phyloP scores from a whole-genome alignment of 2,113 vertebrate species.

The Chrysemys picta region DNA sequence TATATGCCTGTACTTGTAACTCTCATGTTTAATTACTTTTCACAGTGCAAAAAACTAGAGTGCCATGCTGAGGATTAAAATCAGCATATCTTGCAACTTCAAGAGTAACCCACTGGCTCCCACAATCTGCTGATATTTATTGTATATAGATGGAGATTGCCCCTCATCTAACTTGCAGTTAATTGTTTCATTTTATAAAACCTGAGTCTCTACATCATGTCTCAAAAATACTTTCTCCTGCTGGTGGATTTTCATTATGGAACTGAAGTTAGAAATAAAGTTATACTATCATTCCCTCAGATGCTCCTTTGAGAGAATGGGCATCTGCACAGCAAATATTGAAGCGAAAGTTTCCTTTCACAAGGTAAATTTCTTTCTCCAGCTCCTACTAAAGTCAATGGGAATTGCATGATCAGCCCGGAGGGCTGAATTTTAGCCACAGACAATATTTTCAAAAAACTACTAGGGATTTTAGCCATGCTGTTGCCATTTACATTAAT shows the following conservation, averaged over 20 bases:
- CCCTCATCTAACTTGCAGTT: neutral
- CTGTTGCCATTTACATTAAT: fast-evolving
- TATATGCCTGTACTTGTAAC: fast-evolving
- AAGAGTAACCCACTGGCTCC: neutral
- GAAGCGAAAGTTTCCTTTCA: neutral
- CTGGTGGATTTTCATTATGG: neutral
- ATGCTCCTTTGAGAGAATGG: neutral
- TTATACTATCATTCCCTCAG: neutral
- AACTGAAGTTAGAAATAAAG: fast-evolving
- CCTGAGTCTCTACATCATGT: fast-evolving
- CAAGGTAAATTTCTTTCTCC: neutral
- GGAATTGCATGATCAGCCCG: neutral
- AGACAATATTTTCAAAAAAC: neutral
- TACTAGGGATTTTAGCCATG: neutral
- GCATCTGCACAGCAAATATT: neutral
- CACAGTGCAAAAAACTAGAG: neutral
- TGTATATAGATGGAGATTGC: neutral
- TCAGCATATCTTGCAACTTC: neutral
- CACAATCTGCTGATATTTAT: neutral
- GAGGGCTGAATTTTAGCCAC: neutral
- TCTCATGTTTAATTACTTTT: neutral
- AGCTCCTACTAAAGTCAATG: neutral
- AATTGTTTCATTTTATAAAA: neutral
- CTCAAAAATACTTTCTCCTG: neutral
- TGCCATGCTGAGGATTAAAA: neutral